A percentile compares a stretch with the other conserved stretches of the same genome.
phyloP scores from a whole-genome alignment of 2,888 invertebrate species.

The Pandemis cinnamomeana region DNA sequence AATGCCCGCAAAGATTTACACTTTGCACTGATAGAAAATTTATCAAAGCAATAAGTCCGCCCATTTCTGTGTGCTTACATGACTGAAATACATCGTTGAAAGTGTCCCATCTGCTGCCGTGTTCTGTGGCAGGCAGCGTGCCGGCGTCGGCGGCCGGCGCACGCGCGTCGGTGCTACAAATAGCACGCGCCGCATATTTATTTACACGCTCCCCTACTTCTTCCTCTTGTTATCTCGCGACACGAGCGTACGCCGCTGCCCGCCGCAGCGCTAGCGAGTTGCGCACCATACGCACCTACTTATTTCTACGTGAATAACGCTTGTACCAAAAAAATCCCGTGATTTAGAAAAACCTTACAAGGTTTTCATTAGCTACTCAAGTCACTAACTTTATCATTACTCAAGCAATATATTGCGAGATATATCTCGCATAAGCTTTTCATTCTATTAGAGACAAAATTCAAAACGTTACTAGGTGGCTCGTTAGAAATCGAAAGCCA shows the following conservation, averaged over 20 bases:
- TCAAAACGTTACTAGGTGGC: background rate
- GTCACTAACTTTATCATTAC: no score
- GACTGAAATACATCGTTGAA: background rate
- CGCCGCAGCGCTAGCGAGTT: background rate
- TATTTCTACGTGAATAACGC: no score
- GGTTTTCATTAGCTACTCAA: no score
- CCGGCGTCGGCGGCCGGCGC: conserved; percentile 43
- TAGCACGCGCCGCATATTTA: conserved; percentile 72
- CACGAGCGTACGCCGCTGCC: conserved; percentile 11
- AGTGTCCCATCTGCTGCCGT: conserved; percentile 2
- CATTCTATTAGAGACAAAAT: background rate
- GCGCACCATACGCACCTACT: background rate
- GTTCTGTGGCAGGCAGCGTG: conserved; percentile 13
- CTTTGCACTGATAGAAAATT: no score
- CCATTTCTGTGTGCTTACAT: background rate
- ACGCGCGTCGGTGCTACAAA: conserved; percentile 70
- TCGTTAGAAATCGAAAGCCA: conserved; percentile 57
- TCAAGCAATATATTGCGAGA: no score
- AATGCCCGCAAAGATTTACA: no score
- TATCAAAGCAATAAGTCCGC: no score
- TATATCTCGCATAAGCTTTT: background rate
- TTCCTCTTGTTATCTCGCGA: conserved; percentile 57
- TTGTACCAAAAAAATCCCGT: no score
- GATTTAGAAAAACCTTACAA: no score
- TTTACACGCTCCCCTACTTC: conserved; percentile 70